Conservation (phyloP, 2,888 invertebrate species). For the Troides aeacus region DNA sequence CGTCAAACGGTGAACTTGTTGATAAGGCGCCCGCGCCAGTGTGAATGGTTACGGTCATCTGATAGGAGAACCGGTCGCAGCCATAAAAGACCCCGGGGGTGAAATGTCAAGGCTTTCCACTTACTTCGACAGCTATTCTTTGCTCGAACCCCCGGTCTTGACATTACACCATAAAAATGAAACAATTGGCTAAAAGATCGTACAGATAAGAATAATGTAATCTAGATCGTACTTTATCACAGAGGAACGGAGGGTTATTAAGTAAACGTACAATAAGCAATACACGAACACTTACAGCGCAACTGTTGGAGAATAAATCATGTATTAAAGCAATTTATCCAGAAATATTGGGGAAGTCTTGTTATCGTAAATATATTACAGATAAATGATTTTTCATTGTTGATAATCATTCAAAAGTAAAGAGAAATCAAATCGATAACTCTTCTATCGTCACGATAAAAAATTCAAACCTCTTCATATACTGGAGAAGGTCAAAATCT, state of each 20-base stretch:
- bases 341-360: too few species aligned
- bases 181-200: background rate
- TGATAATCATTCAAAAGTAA: too few species aligned
- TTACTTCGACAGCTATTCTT: slow-evolving; percentile 47
- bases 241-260: background rate
- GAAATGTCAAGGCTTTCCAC: slow-evolving; percentile 63
- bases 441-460: too few species aligned
- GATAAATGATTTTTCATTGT: too few species aligned
- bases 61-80: slow-evolving; percentile 50
- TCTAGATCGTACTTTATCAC: background rate
- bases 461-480: too few species aligned
- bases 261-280: too few species aligned
- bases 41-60: slow-evolving; percentile 57
- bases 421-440: too few species aligned
- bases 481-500: too few species aligned
- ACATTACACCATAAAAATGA: slow-evolving; percentile 8
- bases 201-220: background rate
- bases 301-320: too few species aligned
- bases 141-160: slow-evolving; percentile 10
- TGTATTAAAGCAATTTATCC: too few species aligned
- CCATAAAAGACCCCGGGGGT: slow-evolving; percentile 53
- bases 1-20: slow-evolving; percentile 39
- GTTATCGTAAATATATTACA: too few species aligned
- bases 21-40: slow-evolving; percentile 39
- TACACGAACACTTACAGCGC: too few species aligned